A percentile compares a stretch with the other conserved stretches of the same genome.
These are phyloP conservation scores for Megastigmus dorsalis DNA, from an alignment of 2,888 invertebrate species.

Conservation along the genomic window DNA sequence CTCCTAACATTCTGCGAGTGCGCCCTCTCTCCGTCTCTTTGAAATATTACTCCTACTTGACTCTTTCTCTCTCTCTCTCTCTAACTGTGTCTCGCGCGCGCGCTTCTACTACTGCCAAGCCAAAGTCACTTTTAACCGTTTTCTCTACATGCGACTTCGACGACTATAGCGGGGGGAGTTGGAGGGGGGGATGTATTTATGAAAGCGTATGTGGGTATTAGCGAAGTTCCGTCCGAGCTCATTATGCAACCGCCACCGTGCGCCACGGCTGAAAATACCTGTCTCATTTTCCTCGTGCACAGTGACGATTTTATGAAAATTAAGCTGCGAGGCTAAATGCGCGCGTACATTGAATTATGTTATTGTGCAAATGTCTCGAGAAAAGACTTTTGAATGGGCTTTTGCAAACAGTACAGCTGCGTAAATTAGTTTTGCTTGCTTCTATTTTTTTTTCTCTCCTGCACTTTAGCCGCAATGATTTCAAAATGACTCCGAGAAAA, in stretches of 20 bases:
- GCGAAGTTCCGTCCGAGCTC: background rate
- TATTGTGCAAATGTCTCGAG: background rate
- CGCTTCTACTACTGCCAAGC: too few species aligned
- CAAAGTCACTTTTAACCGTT: constrained; percentile 38
- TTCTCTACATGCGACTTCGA: background rate
- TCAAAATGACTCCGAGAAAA: too few species aligned
- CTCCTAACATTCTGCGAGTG: constrained; percentile 66
- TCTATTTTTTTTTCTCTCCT: too few species aligned
- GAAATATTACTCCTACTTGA: constrained; percentile 69
- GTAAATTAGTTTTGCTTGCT: too few species aligned
- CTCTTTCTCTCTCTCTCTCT: background rate
- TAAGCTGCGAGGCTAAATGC: background rate
- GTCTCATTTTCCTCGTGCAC: background rate
- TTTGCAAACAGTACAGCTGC: background rate
- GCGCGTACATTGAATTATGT: background rate
- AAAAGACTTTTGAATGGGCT: too few species aligned
- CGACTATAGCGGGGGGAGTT: too few species aligned
- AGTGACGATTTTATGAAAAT: constrained; percentile 35
- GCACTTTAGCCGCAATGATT: too few species aligned
- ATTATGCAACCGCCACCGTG: constrained; percentile 33
- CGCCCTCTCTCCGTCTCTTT: constrained; percentile 64
- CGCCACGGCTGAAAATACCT: constrained; percentile 9
- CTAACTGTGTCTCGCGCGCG: background rate
- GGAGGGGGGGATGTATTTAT: background rate
- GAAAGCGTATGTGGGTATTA: constrained; percentile 7